Percentiles rank a stretch among this genome's conserved stretches.
Conservation (phyloP, 2,888 invertebrate genomes). For the Drosophila pseudotakahashii region DNA sequence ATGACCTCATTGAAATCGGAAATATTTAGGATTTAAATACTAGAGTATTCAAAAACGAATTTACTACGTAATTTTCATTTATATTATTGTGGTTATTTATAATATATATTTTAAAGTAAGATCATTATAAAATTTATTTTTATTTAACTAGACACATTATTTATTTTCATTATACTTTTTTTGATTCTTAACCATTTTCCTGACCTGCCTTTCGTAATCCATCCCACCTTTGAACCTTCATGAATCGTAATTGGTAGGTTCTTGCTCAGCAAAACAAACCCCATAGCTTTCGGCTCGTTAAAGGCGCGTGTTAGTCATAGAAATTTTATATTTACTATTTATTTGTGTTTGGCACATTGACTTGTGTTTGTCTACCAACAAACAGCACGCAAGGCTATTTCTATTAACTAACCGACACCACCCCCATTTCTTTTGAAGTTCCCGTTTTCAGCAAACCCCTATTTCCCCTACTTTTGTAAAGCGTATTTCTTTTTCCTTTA, state of each 20-base stretch:
- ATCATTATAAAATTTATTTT: no score
- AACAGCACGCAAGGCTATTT: slow-evolving; percentile 43
- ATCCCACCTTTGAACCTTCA: slow-evolving; percentile 14
- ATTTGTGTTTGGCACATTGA: slow-evolving; percentile 71
- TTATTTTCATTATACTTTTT: no score
- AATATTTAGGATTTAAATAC: neutral
- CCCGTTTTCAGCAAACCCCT: slow-evolving; percentile 1
- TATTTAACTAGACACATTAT: no score
- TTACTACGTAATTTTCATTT: no score
- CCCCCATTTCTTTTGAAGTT: slow-evolving; percentile 4
- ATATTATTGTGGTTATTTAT: no score
- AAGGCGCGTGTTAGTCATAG: slow-evolving; percentile 73
- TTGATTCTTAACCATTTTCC: neutral
- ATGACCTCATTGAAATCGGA: no score
- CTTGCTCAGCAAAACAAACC: slow-evolving; percentile 4
- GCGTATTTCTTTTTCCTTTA: slow-evolving; percentile 34
- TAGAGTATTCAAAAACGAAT: no score
- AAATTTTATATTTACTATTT: slow-evolving; percentile 59
- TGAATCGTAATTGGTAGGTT: slow-evolving; percentile 12
- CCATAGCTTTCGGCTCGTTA: slow-evolving; percentile 16
- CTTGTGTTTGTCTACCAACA: slow-evolving; percentile 61
- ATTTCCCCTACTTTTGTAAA: neutral
- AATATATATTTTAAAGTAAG: no score
- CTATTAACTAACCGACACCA: slow-evolving; percentile 9
- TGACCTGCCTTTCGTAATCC: neutral